Base-by-base conservation (phyloP, 2,888 invertebrate species). In the Agriopis leucophaearia region DNA sequence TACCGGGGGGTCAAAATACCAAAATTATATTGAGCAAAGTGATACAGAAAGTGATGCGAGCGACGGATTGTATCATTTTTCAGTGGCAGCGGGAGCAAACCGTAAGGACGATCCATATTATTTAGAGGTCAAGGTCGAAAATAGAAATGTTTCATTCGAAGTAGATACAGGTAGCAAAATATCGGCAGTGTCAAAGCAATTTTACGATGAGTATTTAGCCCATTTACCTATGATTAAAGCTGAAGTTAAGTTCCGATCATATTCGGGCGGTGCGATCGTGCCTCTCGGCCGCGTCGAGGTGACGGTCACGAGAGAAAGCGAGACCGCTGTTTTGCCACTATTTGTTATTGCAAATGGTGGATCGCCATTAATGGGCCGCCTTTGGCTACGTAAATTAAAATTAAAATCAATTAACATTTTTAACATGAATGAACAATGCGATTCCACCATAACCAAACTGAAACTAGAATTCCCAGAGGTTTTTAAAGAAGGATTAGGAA, bases 321-420 rank as follows among this genome's bases (percentile, higher is more conserved):
- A 48, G 38, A 38, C 48, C 0, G 7, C 45, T 1, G 13, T 16
- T 12, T 44, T 75, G 38, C 56, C 55, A 8, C 58, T 74, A 8
- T 73, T 65, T 57, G 27, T 74, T 3, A 75, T 74, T 40, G 62
- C 60, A 16, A 52, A 54, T 9, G 74, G 40, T 9, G 40, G 8
- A 8, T 8, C 6, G 9, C 40, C 40, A 40, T 40, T 40, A 40
- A 40, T 40, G 40, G 40, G 40, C 40, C 16, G 77, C 16, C 64
- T 58, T 0, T 77, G 75, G 77, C 16, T 77, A 1, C 47, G 69
- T 7, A 56, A 61, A 27, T 57, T 75, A 51, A 69, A 74, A 6
- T 62, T 74, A 12, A 73, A 64, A 18, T 66, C 58, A 45, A 64
- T 64, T 4, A 52, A 64, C 44, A 27, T 52, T 40, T 40, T 40